Evolutionary conservation across 1,140 invertebrate genomes (phyloP).

Genomic region (Zaprionus capensis): DNA sequence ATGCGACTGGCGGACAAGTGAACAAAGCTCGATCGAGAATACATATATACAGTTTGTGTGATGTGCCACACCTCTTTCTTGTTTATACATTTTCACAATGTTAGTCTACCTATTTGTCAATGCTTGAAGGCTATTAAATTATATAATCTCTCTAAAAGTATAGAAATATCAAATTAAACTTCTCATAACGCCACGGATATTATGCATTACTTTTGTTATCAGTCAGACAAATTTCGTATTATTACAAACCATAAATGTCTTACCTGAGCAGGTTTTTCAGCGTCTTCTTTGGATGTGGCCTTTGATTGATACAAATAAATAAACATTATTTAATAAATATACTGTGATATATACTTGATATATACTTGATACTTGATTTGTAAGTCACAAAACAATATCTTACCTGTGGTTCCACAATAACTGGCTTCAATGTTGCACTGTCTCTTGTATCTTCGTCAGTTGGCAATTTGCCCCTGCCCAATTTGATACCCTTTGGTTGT

Average conservation of each 20-base stretch:
- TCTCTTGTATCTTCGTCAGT: conserved; percentile 64
- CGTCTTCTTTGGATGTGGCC: conserved; percentile 28
- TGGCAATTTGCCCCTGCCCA: conserved; percentile 79
- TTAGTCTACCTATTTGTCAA: no score
- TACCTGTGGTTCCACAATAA: conserved; percentile 82
- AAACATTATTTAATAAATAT: neutral
- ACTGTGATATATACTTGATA: no score
- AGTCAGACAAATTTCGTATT: neutral
- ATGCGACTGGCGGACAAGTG: no score
- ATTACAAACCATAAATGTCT: conserved; percentile 9
- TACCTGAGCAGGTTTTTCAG: conserved; percentile 40
- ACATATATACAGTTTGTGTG: no score
- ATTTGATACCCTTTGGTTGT: conserved; percentile 58
- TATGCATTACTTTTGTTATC: neutral
- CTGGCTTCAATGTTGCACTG: conserved; percentile 67
- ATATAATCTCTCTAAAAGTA: no score
- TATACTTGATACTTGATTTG: neutral
- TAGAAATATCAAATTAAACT: no score
- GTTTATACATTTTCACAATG: no score
- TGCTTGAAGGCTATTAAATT: no score
- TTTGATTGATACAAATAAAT: conserved; percentile 5
- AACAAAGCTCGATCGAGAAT: no score
- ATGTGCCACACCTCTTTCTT: no score
- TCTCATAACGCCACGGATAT: neutral
- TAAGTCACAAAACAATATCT: neutral